Base-by-base conservation (phyloP, 64 coral and sea anemone species). In the Cladopsammia gracilis region DNA sequence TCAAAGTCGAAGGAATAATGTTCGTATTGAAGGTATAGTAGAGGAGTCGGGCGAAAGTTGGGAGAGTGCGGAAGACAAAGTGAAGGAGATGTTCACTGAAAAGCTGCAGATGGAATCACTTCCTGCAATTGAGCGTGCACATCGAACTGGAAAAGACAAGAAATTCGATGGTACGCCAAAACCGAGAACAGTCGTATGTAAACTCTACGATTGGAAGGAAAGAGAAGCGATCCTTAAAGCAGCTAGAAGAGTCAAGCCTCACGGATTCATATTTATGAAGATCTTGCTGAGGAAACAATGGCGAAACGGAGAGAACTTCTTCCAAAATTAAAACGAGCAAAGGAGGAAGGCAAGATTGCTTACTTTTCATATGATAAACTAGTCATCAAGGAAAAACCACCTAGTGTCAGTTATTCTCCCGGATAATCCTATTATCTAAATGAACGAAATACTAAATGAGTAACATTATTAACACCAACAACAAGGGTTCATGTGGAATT, bases 311-410 rank as follows among this genome's bases (percentile, higher is more conserved):
- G 78, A 82, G 54, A 82, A 82, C 78, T 82, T 61, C 56, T 82
- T 82, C 78, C 78, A 25, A 82, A 82, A 82, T 60, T 82, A 82
- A 82, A 82, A 82, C 78, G 14, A 82, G 78, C 54, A 82, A 82
- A 59, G 43, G 78, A 82, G 78, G 78, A 82, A 19, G 78, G 78
- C 10, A 82, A 82, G 52, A 82, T 82, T 19, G 78, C 78, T 82
- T 82, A 82, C 52, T 82, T 82, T 61, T 60, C 78, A 15, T 82
- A 61, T 24, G 80, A 84, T 64, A 62, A 49, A 84, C 25, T 84
- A 65, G 48, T 84, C 58, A 84, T n/a, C n/a, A n/a, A n/a, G n/a
- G n/a, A n/a, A n/a, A n/a, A n/a, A n/a, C n/a, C n/a, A n/a, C n/a
- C n/a, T n/a, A n/a, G n/a, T n/a, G n/a, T n/a, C n/a, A n/a, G n/a